Evolutionary conservation across 2,113 vertebrate genomes (phyloP).

Genomic region (Eulacestoma nigropectus): DNA sequence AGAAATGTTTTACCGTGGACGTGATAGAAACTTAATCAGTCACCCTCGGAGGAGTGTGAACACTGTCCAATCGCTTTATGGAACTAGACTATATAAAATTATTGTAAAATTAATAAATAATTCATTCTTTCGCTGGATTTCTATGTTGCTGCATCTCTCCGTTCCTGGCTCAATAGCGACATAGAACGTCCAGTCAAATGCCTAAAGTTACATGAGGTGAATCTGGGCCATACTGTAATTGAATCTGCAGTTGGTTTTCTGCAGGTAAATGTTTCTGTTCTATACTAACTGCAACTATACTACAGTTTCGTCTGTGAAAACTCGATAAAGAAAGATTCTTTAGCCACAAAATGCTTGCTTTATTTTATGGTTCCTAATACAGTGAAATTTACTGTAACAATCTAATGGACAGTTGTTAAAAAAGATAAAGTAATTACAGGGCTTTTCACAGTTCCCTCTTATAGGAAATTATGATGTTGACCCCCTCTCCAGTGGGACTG

Average conservation of each 20-base stretch:
- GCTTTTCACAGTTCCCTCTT: background rate
- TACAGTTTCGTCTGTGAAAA: background rate
- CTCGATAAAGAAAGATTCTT: background rate
- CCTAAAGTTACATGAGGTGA: background rate
- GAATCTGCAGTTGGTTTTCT: background rate
- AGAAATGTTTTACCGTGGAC: no score
- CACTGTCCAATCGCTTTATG: no score
- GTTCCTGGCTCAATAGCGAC: no score
- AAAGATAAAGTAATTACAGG: slow-evolving; percentile 1
- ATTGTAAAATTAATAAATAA: no score
- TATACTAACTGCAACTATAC: background rate
- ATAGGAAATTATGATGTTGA: background rate
- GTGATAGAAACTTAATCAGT: no score
- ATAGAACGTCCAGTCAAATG: background rate
- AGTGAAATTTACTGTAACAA: slow-evolving; percentile 3
- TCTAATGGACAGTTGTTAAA: slow-evolving; percentile 5
- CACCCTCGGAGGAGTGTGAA: no score
- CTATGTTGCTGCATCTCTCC: no score
- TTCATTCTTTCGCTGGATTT: no score
- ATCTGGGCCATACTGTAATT: background rate
- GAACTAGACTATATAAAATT: no score
- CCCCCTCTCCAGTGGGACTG: background rate
- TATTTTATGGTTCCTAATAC: background rate
- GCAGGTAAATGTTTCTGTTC: background rate
- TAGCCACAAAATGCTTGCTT: background rate